Evolutionary conservation across 1,140 invertebrate genomes (phyloP), one percentile per base, ranked within the genome.

Genomic region (Zaprionus tsacasi): DNA sequence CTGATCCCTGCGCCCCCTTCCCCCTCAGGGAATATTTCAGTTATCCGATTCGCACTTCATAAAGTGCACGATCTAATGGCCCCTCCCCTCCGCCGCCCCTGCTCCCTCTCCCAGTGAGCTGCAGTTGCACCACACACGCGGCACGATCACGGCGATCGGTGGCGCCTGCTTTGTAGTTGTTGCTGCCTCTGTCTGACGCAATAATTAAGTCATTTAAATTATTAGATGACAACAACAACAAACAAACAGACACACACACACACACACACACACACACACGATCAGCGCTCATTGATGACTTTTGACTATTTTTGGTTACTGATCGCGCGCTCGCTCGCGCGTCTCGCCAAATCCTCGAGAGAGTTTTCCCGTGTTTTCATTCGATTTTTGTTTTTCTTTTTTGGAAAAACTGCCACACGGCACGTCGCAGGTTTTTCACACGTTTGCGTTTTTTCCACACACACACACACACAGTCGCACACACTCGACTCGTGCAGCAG

Each of bases 181-280:
- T 40, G 36, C 25, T 70, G 69, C 73, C 6, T 3, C 40, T 81
- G 85, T 89, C 85, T 89, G 85, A 89, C 85, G 86, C 85, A 89
- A 89, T 89, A 89, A 89, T 89, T 81, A 89, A 89, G 85, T 85
- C 86, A 89, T 81, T 89, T 89, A 81, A 89, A 79, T 85, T 89
- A 89, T 89, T 89, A 89, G 85, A 89, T 85, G 86, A 88, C 85
- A 80, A 72, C 81, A 77, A 85, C 69, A 76, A 57, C 68, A 35
- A 70, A 70, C 33, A 58, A 38, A 58, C 43, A 68, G 17, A 67
- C 38, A n/a, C 0, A 40, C 38, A 40, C 13, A 15, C 2, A 35
- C 52, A 40, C 38, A 40, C 13, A 15, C 2, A 35, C 52, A 25
- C 36, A 72, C 54, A 65, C 68, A 65, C 17, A 38, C 61, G 50